Percentiles rank a stretch among this genome's conserved stretches.
Evolutionary conservation across 2,888 invertebrate genomes (phyloP).

Genomic region (Synanthedon tipuliformis): DNA sequence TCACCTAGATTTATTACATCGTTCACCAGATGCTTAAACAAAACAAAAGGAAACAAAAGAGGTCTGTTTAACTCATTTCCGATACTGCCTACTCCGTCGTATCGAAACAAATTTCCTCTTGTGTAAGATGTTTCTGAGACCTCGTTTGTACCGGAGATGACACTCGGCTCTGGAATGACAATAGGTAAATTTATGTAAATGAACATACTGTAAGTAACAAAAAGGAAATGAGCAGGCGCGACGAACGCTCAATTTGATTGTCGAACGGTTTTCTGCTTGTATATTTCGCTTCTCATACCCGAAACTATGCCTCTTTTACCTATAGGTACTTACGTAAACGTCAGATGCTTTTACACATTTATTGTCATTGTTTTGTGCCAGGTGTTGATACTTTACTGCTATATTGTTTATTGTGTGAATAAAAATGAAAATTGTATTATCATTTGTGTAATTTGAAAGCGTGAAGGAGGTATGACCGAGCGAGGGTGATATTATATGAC

Average conservation of each 20-base stretch:
- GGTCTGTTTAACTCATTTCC: conserved; percentile 66
- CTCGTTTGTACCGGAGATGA: conserved; percentile 41
- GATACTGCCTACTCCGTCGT: conserved; percentile 58
- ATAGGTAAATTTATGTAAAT: conserved; percentile 69
- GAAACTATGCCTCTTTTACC: conserved; percentile 33
- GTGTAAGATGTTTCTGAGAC: conserved; percentile 32
- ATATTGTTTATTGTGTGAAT: not conserved
- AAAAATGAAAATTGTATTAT: too few relatives aligned
- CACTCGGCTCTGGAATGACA: conserved; percentile 50
- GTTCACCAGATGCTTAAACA: conserved; percentile 33
- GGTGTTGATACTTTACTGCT: not conserved
- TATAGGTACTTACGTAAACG: conserved; percentile 2
- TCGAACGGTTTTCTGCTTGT: conserved; percentile 27
- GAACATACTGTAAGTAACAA: conserved; percentile 55
- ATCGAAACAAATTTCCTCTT: conserved; percentile 60
- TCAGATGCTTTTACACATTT: not conserved
- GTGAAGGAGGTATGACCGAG: too few relatives aligned
- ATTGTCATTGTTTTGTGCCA: conserved; percentile 2
- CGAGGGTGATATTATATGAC: too few relatives aligned
- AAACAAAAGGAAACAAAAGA: conserved; percentile 44
- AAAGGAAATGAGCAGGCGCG: conserved; percentile 55
- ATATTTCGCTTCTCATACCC: conserved; percentile 16
- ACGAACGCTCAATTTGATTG: conserved; percentile 47
- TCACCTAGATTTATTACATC: conserved; percentile 29
- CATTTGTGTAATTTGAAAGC: too few relatives aligned